Evolutionary conservation across 2,888 invertebrate genomes (phyloP), one percentile per base, ranked within the genome.

Genomic region (Monopis laevigella): DNA sequence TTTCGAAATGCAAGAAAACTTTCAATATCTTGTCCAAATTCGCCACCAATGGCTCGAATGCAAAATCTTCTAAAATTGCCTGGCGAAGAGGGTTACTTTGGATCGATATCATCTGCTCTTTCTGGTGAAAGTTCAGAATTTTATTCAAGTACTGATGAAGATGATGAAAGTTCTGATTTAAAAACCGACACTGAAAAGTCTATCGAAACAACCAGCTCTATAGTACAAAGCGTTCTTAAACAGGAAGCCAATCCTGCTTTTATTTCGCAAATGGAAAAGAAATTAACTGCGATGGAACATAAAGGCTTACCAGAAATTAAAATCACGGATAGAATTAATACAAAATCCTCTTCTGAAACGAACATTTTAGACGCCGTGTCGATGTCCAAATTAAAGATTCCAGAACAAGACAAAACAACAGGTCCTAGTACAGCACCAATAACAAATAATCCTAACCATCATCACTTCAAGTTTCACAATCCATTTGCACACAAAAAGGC

Each of bases 191-290:
- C 65, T 34, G 72, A 80, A 38, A 61, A 59, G 26, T 61, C 67
- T 18, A 52, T 75, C 32, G 86, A 86, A 53, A 85, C 86, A 7
- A 81, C 85, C 1, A 83, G 83, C 52, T 82, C 83, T 38, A 74
- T 86, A 14, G 82, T 86, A 3, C 78, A 82, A 51, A 80, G 83
- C 21, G 83, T 86, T 13, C 50, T 82, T 27, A 74, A 62, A 42
- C 64, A 73, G 16, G 63, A 65, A 41, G 49, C 62, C 0, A 53
- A 73, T 53, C 64, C 63, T 4, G 52, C 48, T 26, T 54, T 69
- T 8, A 58, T 71, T 40, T 62, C 63, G 5, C 62, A 68, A 48
- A 68, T 72, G 62, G 73, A 73, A 29, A 67, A 51, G 43, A 78
- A 78, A 50, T 52, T 73, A 27, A 59, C 58, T 24, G 51, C 48